Conservation (phyloP, 2,888 invertebrate species). For the Sesamia inferens region DNA sequence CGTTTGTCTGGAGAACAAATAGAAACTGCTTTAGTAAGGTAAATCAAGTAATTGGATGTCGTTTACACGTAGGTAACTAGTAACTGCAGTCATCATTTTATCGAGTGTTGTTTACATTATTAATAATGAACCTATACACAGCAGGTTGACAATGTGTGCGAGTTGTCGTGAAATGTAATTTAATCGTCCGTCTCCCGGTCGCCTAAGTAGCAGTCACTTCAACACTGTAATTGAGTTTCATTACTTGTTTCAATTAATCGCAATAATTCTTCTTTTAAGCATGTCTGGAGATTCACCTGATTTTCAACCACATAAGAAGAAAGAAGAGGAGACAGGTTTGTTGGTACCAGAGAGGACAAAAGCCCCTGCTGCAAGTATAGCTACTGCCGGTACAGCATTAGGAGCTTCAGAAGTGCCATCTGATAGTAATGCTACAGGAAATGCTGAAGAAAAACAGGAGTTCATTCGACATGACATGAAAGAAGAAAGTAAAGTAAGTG, state of each 20-base stretch:
- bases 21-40: slow-evolving; percentile 80
- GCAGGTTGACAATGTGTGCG: slow-evolving; percentile 57
- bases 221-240: slow-evolving; percentile 30
- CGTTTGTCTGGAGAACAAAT: slow-evolving; percentile 83
- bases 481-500: slow-evolving; percentile 77
- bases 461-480: slow-evolving; percentile 71
- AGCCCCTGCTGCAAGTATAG: slow-evolving; percentile 65
- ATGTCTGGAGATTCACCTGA: slow-evolving; percentile 85
- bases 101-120: slow-evolving; percentile 72
- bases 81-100: slow-evolving; percentile 55
- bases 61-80: slow-evolving; percentile 42
- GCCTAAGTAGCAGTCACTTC: slow-evolving; percentile 27
- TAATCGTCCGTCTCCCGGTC: slow-evolving; percentile 51
- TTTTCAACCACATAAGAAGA: slow-evolving; percentile 77
- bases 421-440: slow-evolving; percentile 63
- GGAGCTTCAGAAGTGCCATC: slow-evolving; percentile 65
- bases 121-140: slow-evolving; percentile 58
- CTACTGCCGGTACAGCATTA: slow-evolving; percentile 64
- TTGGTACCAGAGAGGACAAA: slow-evolving; percentile 73
- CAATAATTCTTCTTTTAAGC: slow-evolving; percentile 71
- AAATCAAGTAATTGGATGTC: slow-evolving; percentile 63
- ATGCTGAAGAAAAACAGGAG: slow-evolving; percentile 75
- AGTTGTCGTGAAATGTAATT: slow-evolving; percentile 61
- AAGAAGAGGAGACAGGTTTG: slow-evolving; percentile 78
- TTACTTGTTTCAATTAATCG: slow-evolving; percentile 47